Conservation (phyloP, 2,888 invertebrate species). For the Ptilodon capucinus region DNA sequence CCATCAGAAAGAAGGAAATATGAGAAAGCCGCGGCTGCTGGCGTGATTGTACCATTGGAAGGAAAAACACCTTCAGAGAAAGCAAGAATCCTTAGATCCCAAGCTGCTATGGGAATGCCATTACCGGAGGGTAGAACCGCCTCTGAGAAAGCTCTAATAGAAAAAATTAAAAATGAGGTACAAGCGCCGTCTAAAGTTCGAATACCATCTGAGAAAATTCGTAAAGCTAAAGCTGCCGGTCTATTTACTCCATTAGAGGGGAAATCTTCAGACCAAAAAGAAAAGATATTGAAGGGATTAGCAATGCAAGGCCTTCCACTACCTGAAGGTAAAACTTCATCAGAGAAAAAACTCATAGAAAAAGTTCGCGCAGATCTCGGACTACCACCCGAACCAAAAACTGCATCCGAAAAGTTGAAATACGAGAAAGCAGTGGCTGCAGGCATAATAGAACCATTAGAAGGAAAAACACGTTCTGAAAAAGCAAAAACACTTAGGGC, state of each 20-base stretch:
- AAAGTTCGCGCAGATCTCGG: constrained; percentile 22
- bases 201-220: constrained; percentile 16
- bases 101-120: constrained; percentile 24
- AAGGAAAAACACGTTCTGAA: constrained; percentile 33
- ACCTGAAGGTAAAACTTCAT: constrained; percentile 23
- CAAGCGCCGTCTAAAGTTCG: constrained; percentile 4
- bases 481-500: constrained; percentile 37
- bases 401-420: constrained; percentile 22
- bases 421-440: no score
- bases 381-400: constrained; percentile 39
- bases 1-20: constrained; percentile 25
- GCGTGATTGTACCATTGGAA: not conserved
- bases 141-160: constrained; percentile 39
- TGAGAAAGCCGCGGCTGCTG: constrained; percentile 16
- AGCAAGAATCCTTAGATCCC: constrained; percentile 5
- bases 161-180: constrained; percentile 24
- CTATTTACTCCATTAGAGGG: constrained; percentile 27
- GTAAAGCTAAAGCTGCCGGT: constrained; percentile 34
- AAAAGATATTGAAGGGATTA: constrained; percentile 32
- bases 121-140: constrained; percentile 41
- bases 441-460: constrained; percentile 36
- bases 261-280: no score
- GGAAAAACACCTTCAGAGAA: constrained; percentile 8
- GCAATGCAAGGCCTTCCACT: constrained; percentile 31
- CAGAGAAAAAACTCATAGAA: constrained; percentile 19